These are phyloP conservation scores for Dipodomys merriami DNA, from an alignment of 2,113 vertebrate species.

Conservation along the genomic window DNA sequence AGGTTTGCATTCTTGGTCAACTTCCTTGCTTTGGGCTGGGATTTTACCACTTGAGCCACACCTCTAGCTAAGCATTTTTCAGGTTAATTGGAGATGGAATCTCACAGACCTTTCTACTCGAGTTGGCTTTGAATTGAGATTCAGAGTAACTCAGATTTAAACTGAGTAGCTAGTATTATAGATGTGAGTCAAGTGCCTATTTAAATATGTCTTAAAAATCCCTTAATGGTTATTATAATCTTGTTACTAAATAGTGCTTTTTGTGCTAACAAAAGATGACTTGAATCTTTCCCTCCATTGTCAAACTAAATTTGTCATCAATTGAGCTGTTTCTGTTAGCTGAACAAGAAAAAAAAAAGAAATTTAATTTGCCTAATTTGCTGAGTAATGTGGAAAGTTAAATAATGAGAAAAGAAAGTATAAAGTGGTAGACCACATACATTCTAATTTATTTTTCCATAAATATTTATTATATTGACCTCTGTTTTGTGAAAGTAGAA, in stretches of 20 bases:
- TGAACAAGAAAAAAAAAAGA: slow-evolving; percentile 16
- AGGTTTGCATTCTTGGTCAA: too few relatives aligned
- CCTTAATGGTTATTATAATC: slow-evolving; percentile 51
- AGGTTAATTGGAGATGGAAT: too few relatives aligned
- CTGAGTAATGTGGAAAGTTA: slow-evolving; percentile 65
- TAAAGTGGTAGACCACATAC: slow-evolving; percentile 48
- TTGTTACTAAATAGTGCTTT: slow-evolving; percentile 64
- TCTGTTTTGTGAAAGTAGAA: slow-evolving; percentile 74
- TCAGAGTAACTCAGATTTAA: too few relatives aligned
- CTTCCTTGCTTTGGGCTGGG: too few relatives aligned
- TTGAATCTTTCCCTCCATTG: not conserved
- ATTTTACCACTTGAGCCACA: too few relatives aligned
- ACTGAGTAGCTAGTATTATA: too few relatives aligned
- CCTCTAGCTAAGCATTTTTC: too few relatives aligned
- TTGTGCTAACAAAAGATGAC: slow-evolving; percentile 60
- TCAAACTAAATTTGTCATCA: slow-evolving; percentile 8
- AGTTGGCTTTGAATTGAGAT: too few relatives aligned
- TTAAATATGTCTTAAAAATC: slow-evolving; percentile 38
- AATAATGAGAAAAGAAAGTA: slow-evolving; percentile 64
- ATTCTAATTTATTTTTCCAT: slow-evolving; percentile 22
- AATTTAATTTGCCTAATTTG: slow-evolving; percentile 65
- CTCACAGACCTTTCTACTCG: too few relatives aligned
- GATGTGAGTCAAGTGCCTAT: not conserved
- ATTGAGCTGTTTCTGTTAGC: slow-evolving; percentile 13
- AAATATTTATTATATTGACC: slow-evolving; percentile 56